Conservation (phyloP, 2,797 vertebrate genomes). For the Pseudochirops cupreus region DNA sequence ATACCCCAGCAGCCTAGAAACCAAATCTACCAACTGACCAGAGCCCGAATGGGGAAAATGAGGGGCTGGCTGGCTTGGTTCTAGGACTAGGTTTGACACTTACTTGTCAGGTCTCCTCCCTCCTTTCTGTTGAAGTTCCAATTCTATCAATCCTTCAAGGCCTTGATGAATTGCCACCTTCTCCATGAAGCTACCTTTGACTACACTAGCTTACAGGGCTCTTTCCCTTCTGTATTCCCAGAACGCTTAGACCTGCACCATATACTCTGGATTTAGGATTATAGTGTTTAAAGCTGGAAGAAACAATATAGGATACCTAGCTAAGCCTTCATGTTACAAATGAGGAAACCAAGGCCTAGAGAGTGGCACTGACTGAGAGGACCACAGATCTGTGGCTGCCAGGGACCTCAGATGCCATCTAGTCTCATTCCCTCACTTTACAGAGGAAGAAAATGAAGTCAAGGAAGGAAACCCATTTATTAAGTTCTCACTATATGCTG, state of each 20-base stretch:
- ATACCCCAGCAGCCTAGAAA: not conserved
- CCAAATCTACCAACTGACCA: not conserved
- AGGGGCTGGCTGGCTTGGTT: not conserved
- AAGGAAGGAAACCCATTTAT: not conserved
- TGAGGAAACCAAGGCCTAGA: not conserved
- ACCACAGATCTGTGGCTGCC: not conserved
- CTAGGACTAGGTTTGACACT: not conserved
- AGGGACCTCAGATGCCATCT: not conserved
- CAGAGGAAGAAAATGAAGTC: not conserved
- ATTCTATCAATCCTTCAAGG: not conserved
- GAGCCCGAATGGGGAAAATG: not conserved
- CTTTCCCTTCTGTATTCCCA: not conserved
- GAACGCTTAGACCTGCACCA: not conserved
- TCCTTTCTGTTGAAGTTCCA: constrained; percentile 5
- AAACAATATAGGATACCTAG: not conserved
- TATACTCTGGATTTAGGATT: not conserved
- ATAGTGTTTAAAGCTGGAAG: not conserved
- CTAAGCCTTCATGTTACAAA: not conserved
- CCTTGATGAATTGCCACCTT: not conserved
- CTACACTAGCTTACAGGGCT: not conserved
- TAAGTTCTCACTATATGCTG: not conserved
- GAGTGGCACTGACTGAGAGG: not conserved
- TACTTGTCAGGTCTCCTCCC: not conserved
- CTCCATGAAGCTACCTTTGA: not conserved
- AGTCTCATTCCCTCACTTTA: not conserved